Evolutionary conservation across 2,113 vertebrate genomes (phyloP), one percentile per base, ranked within the genome.

Genomic region (Sclerurus mexicanus): DNA sequence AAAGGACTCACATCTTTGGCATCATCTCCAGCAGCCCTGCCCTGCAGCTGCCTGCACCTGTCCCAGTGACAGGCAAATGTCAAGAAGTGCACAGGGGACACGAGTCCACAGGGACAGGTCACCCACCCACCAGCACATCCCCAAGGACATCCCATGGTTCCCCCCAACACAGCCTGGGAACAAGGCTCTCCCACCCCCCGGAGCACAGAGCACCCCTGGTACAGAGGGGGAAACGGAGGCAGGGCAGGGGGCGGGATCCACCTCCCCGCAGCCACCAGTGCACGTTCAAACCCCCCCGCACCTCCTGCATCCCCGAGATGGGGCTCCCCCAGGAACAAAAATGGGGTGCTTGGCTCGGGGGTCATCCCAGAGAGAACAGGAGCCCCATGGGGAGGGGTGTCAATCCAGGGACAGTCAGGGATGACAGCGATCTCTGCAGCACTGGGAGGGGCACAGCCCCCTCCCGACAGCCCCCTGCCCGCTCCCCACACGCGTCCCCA

Each of bases 1-100:
- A 0, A 33, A 42, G 23, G 33, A 27, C 56, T 17, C 2, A 0
- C 12, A 1, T 1, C 0, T 12, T 21, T 4, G 7, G 9, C 14
- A 12, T 7, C 40, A 3, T 1, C 30, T 20, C 40, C 53, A 8
- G 80, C 79, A 53, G 60, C 60, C 37, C 71, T 1, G 23, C n/a
- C 37, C 71, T 1, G 23, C n/a, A 21, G 69, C 53, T 33, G 9
- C 78, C 72, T 3, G 60, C 6, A 22, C 24, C 37, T 10, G 23
- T 71, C 7, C 53, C 52, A 13, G 1, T 8, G 15, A 6, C 2
- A 33, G 58, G 49, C 14, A 12, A 50, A 50, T 25, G 27, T 14
- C 56, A 58, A 2, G 20, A n/a, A 33, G 55, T 20, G 20, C 55
- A 56, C 55, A 39, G 33, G 30, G 27, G 42, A 14, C 39, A 35